Conservation (phyloP, 1,140 invertebrate species). For the Tetragnatha versicolor region DNA sequence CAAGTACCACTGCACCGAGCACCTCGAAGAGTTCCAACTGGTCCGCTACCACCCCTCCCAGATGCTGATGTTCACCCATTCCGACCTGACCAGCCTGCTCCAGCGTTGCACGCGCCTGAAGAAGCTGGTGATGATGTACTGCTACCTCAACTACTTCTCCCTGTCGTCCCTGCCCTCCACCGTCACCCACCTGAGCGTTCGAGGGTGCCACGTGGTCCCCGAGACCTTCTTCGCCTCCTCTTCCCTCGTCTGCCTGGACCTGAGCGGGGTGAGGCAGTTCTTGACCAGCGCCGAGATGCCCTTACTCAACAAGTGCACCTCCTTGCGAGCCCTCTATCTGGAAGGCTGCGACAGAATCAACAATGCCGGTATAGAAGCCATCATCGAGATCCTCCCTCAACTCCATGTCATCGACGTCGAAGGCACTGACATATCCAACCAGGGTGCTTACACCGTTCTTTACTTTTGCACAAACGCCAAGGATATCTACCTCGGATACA, state of each 20-base stretch:
- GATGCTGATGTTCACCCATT: too few relatives aligned
- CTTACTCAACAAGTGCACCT: not conserved
- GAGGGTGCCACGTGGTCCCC: slow-evolving; percentile 4
- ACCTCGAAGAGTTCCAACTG: too few relatives aligned
- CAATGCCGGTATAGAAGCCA: slow-evolving; percentile 34
- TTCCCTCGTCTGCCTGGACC: slow-evolving; percentile 27
- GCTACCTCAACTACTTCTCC: not conserved
- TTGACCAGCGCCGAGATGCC: slow-evolving; percentile 36
- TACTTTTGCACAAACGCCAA: slow-evolving; percentile 14
- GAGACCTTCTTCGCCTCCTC: slow-evolving; percentile 14
- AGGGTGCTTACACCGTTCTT: slow-evolving; percentile 12
- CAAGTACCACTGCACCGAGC: too few relatives aligned
- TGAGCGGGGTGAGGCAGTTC: slow-evolving; percentile 24
- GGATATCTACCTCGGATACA: slow-evolving; percentile 36
- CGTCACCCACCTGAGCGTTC: slow-evolving; percentile 22
- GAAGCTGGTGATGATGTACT: slow-evolving; percentile 13
- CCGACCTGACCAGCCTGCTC: too few relatives aligned
- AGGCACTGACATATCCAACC: slow-evolving; percentile 45
- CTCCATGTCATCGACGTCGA: slow-evolving; percentile 44
- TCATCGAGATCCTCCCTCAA: slow-evolving; percentile 17
- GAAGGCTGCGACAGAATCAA: slow-evolving; percentile 38
- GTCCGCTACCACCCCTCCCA: too few relatives aligned
- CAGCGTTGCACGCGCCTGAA: too few relatives aligned
- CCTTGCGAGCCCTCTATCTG: slow-evolving; percentile 6
- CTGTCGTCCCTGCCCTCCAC: slow-evolving; percentile 20